Evolutionary conservation across 2,888 invertebrate genomes (phyloP).

Genomic region (Tillus elongatus): DNA sequence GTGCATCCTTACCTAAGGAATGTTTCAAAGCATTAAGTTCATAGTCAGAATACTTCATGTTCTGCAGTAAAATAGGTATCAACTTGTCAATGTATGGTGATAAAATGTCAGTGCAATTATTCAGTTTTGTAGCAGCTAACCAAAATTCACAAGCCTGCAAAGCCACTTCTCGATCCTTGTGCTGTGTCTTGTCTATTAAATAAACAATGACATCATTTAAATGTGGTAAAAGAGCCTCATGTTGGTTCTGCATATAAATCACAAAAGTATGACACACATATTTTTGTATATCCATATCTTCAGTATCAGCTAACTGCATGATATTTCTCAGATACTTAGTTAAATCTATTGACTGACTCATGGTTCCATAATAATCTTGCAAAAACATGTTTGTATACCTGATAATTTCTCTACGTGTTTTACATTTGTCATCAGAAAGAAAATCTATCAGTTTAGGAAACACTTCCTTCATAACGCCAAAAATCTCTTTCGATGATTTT

Average conservation of each 20-base stretch:
- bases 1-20: constrained; percentile 91
- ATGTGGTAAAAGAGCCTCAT: constrained; percentile 91
- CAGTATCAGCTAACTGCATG: constrained; percentile 87
- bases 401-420: constrained; percentile 28
- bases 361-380: constrained; percentile 34
- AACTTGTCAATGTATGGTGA: constrained; percentile 74
- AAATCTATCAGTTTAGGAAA: constrained; percentile 32
- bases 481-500: constrained; percentile 31
- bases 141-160: constrained; percentile 99
- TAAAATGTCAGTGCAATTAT: constrained; percentile 84
- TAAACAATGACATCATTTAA: constrained; percentile 96
- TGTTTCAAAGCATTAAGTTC: constrained; percentile 90
- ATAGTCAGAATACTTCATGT: constrained; percentile 96
- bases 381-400: constrained; percentile 37
- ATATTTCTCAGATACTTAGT: constrained; percentile 61
- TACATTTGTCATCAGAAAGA: constrained; percentile 28
- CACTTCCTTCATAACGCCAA: constrained; percentile 29
- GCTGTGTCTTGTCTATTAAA: constrained; percentile 89
- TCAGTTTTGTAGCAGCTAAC: constrained; percentile 90
- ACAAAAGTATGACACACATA: constrained; percentile 96
- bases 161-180: constrained; percentile 84
- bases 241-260: constrained; percentile 86
- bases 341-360: constrained; percentile 35
- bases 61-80: constrained; percentile 84
- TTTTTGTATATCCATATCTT: constrained; percentile 91